phyloP scores from a whole-genome alignment of 2,797 vertebrate genomes.

The Girardinus metallicus region DNA sequence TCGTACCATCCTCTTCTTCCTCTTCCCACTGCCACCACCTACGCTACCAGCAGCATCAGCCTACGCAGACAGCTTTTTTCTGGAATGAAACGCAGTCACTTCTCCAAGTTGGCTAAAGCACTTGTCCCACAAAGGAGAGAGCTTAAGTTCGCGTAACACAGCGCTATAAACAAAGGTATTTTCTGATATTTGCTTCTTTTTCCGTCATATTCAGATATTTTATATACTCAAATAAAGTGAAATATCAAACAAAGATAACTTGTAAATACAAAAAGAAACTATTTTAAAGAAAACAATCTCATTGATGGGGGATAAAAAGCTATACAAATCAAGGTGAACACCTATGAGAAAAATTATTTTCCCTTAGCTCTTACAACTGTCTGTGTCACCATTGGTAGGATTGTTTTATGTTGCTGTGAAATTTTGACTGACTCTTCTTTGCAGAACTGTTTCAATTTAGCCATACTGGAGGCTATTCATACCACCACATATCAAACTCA shows the following conservation, averaged over 20 bases:
- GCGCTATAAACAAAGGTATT: not conserved
- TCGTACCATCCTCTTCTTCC: not conserved
- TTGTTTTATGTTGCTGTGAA: not conserved
- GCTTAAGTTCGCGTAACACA: conserved; percentile 32
- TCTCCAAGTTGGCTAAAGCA: conserved; percentile 49
- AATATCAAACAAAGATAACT: not conserved
- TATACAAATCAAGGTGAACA: not conserved
- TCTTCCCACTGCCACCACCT: conserved; percentile 31
- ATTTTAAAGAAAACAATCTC: not conserved
- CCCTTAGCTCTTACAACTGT: not conserved
- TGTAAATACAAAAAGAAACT: not conserved
- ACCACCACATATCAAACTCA: not conserved
- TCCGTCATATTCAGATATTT: not conserved
- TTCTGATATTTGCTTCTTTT: not conserved
- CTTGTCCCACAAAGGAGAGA: conserved; percentile 45
- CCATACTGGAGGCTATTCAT: not conserved
- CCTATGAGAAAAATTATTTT: not conserved
- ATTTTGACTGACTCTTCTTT: not conserved
- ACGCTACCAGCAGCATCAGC: conserved; percentile 45
- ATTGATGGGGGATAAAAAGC: not conserved
- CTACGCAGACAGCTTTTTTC: conserved; percentile 55
- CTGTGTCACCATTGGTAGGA: not conserved
- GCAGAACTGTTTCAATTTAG: not conserved
- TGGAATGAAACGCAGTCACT: conserved; percentile 58
- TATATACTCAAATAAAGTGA: not conserved